A percentile compares a stretch with the other conserved stretches of the same genome.
Conservation (phyloP, 2,888 invertebrate species). For the Calameuta filiformis region DNA sequence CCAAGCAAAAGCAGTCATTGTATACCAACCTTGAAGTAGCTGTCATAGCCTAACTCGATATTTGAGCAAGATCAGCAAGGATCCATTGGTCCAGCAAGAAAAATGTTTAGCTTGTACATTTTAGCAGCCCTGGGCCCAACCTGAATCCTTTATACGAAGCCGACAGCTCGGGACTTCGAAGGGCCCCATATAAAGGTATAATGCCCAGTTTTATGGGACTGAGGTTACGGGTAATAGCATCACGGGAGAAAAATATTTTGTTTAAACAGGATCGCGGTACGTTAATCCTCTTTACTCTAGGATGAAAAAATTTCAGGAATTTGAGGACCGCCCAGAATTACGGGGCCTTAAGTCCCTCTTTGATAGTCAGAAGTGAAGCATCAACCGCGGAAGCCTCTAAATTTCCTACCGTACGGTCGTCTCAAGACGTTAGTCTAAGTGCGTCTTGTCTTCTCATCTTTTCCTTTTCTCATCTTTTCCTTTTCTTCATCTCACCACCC, state of each 20-base stretch:
- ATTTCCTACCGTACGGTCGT: not conserved
- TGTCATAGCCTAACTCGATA: not conserved
- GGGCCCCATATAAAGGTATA: constrained; percentile 19
- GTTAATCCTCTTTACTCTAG: not conserved
- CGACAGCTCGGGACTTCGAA: not conserved
- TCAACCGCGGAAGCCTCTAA: not conserved
- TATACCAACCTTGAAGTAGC: not conserved
- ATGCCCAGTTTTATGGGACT: constrained; percentile 38
- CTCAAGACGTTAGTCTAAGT: not conserved
- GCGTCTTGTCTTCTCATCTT: not conserved
- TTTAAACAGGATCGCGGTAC: constrained; percentile 37
- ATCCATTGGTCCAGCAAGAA: not conserved
- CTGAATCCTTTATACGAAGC: not conserved
- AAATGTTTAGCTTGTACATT: not conserved
- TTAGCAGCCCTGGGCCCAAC: not conserved
- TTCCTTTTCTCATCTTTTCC: not conserved
- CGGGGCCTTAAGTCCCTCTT: not conserved
- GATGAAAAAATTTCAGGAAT: not conserved
- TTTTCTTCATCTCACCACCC: not conserved
- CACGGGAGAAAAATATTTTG: constrained; percentile 36
- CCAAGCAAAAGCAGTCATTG: not conserved
- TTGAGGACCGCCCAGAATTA: not conserved
- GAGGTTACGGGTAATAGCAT: constrained; percentile 8
- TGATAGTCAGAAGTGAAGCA: not conserved
- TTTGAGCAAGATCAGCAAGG: not conserved